A percentile compares a stretch with the other conserved stretches of the same genome.
phyloP scores from a whole-genome alignment of 1,140 invertebrate genomes.

The Coboldia fuscipes region DNA sequence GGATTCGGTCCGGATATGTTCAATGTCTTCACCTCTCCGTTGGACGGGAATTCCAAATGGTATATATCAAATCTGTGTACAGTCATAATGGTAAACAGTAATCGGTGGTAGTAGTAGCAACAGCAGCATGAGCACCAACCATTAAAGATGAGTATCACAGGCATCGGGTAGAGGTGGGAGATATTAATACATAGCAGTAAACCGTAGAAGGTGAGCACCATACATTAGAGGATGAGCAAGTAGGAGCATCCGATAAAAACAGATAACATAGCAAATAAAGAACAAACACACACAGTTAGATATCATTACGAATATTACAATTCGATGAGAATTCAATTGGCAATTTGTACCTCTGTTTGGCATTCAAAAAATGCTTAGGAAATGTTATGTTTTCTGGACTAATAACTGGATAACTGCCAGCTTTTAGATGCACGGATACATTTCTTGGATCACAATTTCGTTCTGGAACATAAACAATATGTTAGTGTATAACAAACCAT shows the following conservation, averaged over 20 bases:
- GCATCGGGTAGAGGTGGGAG: not conserved
- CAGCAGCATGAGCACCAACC: no score
- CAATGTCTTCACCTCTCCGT: constrained; percentile 25
- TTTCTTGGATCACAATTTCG: constrained; percentile 29
- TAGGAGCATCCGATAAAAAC: no score
- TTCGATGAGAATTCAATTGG: no score
- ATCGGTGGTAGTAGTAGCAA: no score
- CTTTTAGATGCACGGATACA: constrained; percentile 40
- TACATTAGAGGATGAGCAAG: no score
- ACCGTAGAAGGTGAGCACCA: no score
- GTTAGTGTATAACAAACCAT: not conserved
- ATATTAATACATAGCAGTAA: no score
- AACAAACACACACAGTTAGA: no score
- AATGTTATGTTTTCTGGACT: constrained; percentile 51
- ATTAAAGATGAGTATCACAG: no score
- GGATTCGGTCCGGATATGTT: constrained; percentile 37
- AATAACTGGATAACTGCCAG: constrained; percentile 54
- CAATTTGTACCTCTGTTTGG: constrained; percentile 21
- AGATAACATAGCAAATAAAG: no score
- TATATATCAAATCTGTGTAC: constrained; percentile 11
- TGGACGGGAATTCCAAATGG: constrained; percentile 24
- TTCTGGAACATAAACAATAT: constrained; percentile 17
- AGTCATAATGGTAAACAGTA: not conserved
- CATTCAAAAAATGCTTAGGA: constrained; percentile 33
- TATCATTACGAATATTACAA: no score